These are phyloP conservation scores for Peromyscus attwateri DNA, from an alignment of 2,797 vertebrate species.

Conservation along the genomic window DNA sequence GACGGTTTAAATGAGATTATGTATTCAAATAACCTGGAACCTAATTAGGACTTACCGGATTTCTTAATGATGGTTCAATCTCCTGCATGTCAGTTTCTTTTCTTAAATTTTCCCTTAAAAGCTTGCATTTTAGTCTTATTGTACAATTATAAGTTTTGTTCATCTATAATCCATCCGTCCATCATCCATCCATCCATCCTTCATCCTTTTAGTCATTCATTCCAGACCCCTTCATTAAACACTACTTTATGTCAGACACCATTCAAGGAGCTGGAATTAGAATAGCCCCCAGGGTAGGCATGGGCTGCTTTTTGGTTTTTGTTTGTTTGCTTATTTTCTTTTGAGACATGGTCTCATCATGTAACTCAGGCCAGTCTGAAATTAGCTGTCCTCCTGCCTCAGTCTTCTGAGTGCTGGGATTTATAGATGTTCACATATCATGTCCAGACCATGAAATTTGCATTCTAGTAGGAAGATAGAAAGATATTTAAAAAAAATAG, in stretches of 20 bases:
- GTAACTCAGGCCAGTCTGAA: not conserved
- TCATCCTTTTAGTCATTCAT: not conserved
- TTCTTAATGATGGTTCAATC: constrained; percentile 26
- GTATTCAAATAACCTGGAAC: not conserved
- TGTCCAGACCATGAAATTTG: constrained; percentile 6
- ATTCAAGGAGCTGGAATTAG: not conserved
- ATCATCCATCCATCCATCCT: not conserved
- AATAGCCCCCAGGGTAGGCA: not conserved
- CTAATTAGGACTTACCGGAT: constrained; percentile 51
- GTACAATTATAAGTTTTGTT: not conserved
- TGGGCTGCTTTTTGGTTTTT: not conserved
- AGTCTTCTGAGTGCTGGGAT: not conserved
- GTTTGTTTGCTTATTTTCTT: not conserved
- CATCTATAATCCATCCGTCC: constrained; percentile 5
- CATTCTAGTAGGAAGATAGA: not conserved
- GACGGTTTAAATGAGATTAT: constrained; percentile 42
- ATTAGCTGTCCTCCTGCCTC: not conserved
- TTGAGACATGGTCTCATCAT: not conserved
- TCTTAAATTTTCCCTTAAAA: constrained; percentile 53
- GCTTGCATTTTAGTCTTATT: constrained; percentile 26
- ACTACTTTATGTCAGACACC: not conserved
- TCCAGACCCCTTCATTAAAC: not conserved
- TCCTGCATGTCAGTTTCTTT: not conserved
- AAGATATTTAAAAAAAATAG: not conserved
- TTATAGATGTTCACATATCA: not conserved